These are phyloP conservation scores for Ornithorhynchus anatinus DNA, from an alignment of 2,113 vertebrate genomes.

Conservation along the genomic window DNA sequence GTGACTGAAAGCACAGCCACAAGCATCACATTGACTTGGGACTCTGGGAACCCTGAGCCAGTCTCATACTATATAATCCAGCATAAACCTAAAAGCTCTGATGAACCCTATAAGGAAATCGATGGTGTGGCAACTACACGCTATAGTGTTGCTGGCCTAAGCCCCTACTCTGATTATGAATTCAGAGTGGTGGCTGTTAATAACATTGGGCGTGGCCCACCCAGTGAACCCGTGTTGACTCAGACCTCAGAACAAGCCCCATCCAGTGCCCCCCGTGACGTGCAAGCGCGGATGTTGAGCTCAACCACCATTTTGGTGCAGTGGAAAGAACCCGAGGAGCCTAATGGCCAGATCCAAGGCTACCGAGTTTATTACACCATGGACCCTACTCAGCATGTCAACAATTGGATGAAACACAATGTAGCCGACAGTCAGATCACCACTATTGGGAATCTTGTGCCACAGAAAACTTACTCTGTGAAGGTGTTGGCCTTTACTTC, in stretches of 20 bases:
- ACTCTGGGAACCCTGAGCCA: conserved; percentile 97
- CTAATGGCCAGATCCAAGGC: conserved; percentile 96
- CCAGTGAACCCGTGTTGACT: conserved; percentile 91
- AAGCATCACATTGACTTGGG: conserved; percentile 97
- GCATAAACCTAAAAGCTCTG: conserved; percentile 91
- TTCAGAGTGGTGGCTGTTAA: conserved; percentile 96
- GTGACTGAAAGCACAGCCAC: conserved; percentile 97
- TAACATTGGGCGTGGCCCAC: conserved; percentile 93
- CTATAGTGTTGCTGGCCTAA: conserved; percentile 96
- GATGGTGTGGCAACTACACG: conserved; percentile 97
- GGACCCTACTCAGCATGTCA: conserved; percentile 89
- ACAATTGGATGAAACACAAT: conserved; percentile 96
- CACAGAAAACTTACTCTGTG: conserved; percentile 96
- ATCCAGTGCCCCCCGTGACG: conserved; percentile 92
- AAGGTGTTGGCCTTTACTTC: conserved; percentile 97
- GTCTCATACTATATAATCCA: conserved; percentile 98
- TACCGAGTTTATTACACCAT: conserved; percentile 97
- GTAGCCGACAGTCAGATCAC: conserved; percentile 92
- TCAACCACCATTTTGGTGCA: conserved; percentile 95
- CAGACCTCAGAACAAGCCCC: conserved; percentile 97
- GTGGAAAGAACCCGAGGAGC: conserved; percentile 97
- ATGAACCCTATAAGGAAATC: conserved; percentile 95
- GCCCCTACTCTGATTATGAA: conserved; percentile 97
- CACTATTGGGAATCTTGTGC: conserved; percentile 91
- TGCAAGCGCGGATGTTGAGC: conserved; percentile 95